Base-by-base conservation (phyloP, 2,113 vertebrate species). In the Hystrix cristata region DNA sequence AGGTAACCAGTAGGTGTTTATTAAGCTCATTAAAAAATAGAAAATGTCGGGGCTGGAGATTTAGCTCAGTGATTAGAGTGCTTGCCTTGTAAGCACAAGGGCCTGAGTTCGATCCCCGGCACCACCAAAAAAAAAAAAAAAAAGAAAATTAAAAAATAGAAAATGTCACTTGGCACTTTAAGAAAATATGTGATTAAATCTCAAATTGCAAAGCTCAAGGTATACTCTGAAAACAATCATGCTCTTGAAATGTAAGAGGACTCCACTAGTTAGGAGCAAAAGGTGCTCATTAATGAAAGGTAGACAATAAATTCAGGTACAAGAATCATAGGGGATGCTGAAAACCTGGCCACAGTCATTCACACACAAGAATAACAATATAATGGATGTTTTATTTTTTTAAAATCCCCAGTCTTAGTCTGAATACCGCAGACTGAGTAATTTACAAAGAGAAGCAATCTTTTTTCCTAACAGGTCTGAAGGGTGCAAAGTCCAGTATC, bases 21-120 rank as follows among this genome's bases (percentile, higher is more conserved):
- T 76, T 93, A 96, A 97, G 53, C 25, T 38, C n/a, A 84, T 80
- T 93, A 92, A 80, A 53, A 93, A 95, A 78, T 65, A 90, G 1
- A 76, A 95, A 96, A 79, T 85, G 31, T 84, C 71, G 38, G 38
- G 38, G 38, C 38, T 38, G 38, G 38, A 38, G 38, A 38, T 38
- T 38, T 38, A 38, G 38, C 38, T 38, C 38, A 38, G 38, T 38
- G 38, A 38, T 38, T 38, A 38, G 38, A 38, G 38, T 38, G 38
- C 38, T 38, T 38, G 38, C 38, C 38, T 38, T 38, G 38, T 38
- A 38, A 38, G 38, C 38, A 38, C 38, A 38, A 38, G 38, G 38
- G 38, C 38, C 38, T 38, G 38, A 38, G 38, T 38, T 38, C 38
- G 38, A 38, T 38, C 38, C 38, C 38, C 38, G 38, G 38, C 38